Conservation (phyloP, 1,140 invertebrate species). For the Diabrotica virgifera region DNA sequence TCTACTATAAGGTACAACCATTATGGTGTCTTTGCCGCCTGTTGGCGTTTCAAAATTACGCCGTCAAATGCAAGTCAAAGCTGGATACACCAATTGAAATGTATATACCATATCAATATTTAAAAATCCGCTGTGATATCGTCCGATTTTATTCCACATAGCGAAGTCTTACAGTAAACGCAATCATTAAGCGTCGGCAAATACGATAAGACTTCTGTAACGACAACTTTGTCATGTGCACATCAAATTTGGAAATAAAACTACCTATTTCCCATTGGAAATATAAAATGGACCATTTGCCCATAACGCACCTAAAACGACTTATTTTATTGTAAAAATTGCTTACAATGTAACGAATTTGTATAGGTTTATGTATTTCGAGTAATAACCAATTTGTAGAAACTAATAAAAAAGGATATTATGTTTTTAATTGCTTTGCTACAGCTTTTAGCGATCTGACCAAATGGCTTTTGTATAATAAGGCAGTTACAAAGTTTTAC, state of each 20-base stretch:
- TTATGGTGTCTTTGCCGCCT: too few species aligned
- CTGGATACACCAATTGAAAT: too few species aligned
- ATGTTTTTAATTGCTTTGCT: neutral
- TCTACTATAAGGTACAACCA: too few species aligned
- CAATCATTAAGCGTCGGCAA: too few species aligned
- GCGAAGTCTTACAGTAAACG: too few species aligned
- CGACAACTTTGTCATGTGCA: too few species aligned
- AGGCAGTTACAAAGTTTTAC: neutral
- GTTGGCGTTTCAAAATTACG: too few species aligned
- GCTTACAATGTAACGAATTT: neutral
- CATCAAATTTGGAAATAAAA: neutral
- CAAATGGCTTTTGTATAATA: slow-evolving; percentile 1
- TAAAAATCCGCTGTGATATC: too few species aligned
- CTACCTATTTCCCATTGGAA: neutral
- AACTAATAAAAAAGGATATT: neutral
- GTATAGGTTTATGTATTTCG: neutral
- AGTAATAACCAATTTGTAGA: slow-evolving; percentile 3
- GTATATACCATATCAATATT: too few species aligned
- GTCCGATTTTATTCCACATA: too few species aligned
- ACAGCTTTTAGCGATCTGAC: neutral
- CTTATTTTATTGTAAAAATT: neutral
- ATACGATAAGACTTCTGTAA: too few species aligned
- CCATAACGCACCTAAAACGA: neutral
- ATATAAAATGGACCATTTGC: neutral
- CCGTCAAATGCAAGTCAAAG: too few species aligned